These are phyloP conservation scores for Teleogryllus occipitalis DNA, from an alignment of 1,140 invertebrate species.

Conservation along the genomic window DNA sequence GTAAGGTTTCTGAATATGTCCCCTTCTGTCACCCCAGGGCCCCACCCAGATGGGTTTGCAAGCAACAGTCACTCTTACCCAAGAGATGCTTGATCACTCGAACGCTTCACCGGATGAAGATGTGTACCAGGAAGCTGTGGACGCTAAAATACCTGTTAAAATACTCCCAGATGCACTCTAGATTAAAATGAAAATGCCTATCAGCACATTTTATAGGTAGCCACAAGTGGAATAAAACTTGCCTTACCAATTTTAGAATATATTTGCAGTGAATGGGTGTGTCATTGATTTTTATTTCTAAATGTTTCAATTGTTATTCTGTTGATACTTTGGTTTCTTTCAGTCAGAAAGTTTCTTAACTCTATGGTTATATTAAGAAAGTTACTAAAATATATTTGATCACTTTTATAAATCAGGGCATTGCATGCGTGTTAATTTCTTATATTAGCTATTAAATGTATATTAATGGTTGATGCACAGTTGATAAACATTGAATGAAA, in stretches of 20 bases:
- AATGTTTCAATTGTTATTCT: too few species aligned
- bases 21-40: conserved; percentile 28
- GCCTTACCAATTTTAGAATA: too few species aligned
- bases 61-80: conserved; percentile 23
- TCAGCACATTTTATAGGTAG: not conserved
- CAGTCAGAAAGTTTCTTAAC: not conserved
- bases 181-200: conserved; percentile 3
- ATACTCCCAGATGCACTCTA: conserved; percentile 15
- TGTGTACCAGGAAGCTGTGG: conserved; percentile 22
- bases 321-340: not conserved
- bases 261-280: too few species aligned
- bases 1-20: conserved; percentile 25
- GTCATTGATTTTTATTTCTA: too few species aligned
- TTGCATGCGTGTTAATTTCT: too few species aligned
- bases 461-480: too few species aligned
- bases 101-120: conserved; percentile 19
- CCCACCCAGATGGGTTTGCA: conserved; percentile 26
- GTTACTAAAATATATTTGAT: too few species aligned
- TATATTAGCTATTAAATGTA: too few species aligned
- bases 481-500: too few species aligned
- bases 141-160: conserved; percentile 17
- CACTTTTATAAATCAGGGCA: too few species aligned
- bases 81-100: conserved; percentile 23
- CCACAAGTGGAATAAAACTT: too few species aligned
- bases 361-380: too few species aligned